These are phyloP conservation scores for Volucella bombylans DNA, from an alignment of 2,888 invertebrate genomes.

Conservation along the genomic window DNA sequence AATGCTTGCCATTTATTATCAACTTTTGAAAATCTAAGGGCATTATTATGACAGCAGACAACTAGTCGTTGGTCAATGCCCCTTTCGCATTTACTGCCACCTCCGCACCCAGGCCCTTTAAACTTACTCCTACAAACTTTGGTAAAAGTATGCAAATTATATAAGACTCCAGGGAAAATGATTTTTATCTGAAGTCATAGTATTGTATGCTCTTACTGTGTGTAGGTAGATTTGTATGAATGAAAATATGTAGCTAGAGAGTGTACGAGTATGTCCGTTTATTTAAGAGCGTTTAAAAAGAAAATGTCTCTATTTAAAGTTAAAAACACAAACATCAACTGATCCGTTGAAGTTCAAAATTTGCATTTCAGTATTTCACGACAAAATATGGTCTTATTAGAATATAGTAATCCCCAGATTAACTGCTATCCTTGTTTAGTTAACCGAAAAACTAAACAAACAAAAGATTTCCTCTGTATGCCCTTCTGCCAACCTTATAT, in stretches of 20 bases:
- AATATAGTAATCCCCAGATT: no score
- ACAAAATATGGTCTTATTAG: no score
- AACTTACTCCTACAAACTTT: constrained; percentile 45
- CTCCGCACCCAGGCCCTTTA: neutral
- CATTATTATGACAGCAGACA: constrained; percentile 61
- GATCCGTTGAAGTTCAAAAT: no score
- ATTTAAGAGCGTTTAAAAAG: constrained; percentile 21
- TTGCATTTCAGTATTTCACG: no score
- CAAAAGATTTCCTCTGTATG: no score
- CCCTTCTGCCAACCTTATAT: no score
- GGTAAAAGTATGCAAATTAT: constrained; percentile 69
- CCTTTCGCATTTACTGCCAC: neutral
- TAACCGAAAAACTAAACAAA: no score
- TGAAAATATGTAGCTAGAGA: neutral
- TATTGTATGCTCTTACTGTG: constrained; percentile 1
- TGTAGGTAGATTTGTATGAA: neutral
- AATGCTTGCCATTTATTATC: constrained; percentile 64
- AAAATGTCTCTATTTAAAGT: no score
- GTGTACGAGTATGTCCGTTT: constrained; percentile 1
- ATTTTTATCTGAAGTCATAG: constrained; percentile 58
- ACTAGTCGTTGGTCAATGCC: constrained; percentile 46
- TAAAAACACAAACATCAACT: no score
- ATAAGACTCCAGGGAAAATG: constrained; percentile 68
- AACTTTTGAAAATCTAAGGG: constrained; percentile 66
- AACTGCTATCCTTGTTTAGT: no score